phyloP scores from a whole-genome alignment of 1,140 invertebrate species.

The Campoletis sonorensis region DNA sequence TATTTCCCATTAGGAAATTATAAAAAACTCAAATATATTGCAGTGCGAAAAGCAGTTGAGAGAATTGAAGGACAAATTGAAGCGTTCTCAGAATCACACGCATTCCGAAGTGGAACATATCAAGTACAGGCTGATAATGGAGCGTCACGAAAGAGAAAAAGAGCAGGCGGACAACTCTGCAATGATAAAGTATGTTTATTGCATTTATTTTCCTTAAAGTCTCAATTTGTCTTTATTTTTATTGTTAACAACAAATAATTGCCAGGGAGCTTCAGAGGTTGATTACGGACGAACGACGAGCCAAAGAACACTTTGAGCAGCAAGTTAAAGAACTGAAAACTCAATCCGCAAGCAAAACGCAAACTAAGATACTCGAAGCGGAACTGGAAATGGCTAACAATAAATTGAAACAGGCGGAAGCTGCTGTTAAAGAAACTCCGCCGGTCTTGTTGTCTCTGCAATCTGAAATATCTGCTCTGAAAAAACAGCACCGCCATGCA shows the following conservation, averaged over 20 bases:
- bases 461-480: conserved; percentile 83
- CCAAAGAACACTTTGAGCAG: conserved; percentile 81
- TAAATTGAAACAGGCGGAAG: conserved; percentile 80
- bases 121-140: conserved; percentile 84
- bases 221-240: background rate
- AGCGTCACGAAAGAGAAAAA: conserved; percentile 87
- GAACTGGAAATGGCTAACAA: conserved; percentile 82
- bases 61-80: conserved; percentile 80
- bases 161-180: conserved; percentile 85
- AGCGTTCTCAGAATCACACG: conserved; percentile 78
- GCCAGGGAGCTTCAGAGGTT: conserved; percentile 82
- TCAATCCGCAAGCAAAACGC: conserved; percentile 75
- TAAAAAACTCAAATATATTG: conserved; percentile 37
- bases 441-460: conserved; percentile 82
- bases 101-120: conserved; percentile 81
- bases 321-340: conserved; percentile 77
- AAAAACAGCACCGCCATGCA: conserved; percentile 82
- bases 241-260: conserved; percentile 36
- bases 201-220: background rate
- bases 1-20: too few species aligned
- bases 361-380: conserved; percentile 79
- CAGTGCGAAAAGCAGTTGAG: conserved; percentile 82
- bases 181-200: conserved; percentile 77
- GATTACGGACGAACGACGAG: conserved; percentile 79
- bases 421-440: conserved; percentile 79